These are phyloP conservation scores for Pristis pectinata DNA, from an alignment of 2,797 vertebrate genomes.

Conservation along the genomic window DNA sequence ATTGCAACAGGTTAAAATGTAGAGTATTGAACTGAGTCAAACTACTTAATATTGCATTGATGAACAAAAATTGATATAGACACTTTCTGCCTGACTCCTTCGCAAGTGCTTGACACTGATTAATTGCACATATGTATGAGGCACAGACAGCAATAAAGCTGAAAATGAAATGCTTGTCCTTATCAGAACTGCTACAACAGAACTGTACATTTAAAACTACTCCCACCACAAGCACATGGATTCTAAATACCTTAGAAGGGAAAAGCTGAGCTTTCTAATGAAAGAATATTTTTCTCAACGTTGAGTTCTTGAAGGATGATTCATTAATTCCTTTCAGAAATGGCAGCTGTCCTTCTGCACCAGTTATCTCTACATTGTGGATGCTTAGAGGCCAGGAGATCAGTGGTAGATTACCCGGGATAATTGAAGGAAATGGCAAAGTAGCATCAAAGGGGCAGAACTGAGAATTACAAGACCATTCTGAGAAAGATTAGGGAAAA, in stretches of 20 bases:
- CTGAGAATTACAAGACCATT: background rate
- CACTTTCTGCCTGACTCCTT: conserved; percentile 1
- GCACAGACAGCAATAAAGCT: background rate
- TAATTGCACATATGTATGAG: background rate
- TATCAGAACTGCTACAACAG: background rate
- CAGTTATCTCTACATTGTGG: background rate
- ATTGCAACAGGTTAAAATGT: background rate
- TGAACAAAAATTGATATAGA: background rate
- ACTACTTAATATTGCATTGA: background rate
- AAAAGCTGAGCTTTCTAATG: background rate
- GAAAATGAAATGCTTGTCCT: background rate
- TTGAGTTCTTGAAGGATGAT: background rate
- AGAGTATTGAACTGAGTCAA: background rate
- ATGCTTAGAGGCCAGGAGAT: background rate
- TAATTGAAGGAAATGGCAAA: background rate
- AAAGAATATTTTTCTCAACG: background rate
- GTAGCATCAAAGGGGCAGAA: background rate
- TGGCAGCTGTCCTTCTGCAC: background rate
- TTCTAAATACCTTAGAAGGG: background rate
- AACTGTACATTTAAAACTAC: background rate
- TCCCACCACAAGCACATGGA: background rate
- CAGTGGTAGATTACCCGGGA: background rate
- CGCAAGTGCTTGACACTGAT: background rate
- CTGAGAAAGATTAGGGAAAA: background rate
- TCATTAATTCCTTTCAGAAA: background rate